A percentile compares a stretch with the other conserved stretches of the same genome.
Evolutionary conservation across 2,797 vertebrate genomes (phyloP).

Genomic region (Coluber constrictor): DNA sequence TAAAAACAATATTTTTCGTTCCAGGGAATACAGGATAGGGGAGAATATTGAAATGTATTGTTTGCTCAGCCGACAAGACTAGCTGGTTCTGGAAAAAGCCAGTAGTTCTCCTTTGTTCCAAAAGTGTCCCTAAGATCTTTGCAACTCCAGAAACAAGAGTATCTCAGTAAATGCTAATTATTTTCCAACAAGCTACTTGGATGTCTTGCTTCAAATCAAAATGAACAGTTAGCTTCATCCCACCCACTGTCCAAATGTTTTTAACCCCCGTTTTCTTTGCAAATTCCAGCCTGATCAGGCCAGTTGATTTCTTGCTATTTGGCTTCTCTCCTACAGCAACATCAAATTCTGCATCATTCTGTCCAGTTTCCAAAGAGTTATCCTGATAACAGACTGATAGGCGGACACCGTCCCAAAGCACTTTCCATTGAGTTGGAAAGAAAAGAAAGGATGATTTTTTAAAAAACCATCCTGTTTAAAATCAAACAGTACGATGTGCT

Average conservation of each 20-base stretch:
- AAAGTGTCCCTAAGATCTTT: conserved; percentile 80
- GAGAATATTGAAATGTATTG: conserved; percentile 5
- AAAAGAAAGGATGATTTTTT: background rate
- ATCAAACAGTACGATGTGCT: background rate
- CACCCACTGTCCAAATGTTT: background rate
- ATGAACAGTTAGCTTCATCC: background rate
- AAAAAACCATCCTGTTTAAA: background rate
- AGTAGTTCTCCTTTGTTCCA: conserved; percentile 58
- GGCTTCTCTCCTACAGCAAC: background rate
- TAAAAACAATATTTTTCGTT: background rate
- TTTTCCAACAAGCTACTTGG: conserved; percentile 69
- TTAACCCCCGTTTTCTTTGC: background rate
- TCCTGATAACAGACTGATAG: too few relatives aligned
- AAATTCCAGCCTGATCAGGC: background rate
- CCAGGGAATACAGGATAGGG: background rate
- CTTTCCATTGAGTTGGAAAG: background rate
- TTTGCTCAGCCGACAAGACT: conserved; percentile 26
- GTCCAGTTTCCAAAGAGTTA: background rate
- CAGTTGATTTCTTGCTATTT: background rate
- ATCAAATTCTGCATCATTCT: background rate
- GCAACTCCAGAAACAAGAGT: conserved; percentile 81
- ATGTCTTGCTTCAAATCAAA: conserved; percentile 62
- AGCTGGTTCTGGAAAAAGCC: conserved; percentile 1
- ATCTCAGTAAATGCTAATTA: conserved; percentile 76
- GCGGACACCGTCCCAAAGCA: background rate